Evolutionary conservation across 2,797 vertebrate genomes (phyloP).

Genomic region (Ara ararauna): DNA sequence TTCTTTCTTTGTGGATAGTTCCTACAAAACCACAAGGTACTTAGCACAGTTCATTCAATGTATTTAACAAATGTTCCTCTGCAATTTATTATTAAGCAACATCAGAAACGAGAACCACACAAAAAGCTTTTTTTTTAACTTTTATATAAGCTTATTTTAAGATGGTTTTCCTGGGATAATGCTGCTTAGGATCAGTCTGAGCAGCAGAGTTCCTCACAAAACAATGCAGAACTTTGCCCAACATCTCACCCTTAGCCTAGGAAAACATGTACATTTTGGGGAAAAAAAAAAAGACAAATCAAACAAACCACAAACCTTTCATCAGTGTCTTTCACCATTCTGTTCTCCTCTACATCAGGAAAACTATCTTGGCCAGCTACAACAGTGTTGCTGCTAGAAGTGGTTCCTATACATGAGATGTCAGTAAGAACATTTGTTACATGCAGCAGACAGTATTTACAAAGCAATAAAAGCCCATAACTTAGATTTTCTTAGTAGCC

Average conservation of each 20-base stretch:
- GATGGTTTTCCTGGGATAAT: neutral
- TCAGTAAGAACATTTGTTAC: conserved; percentile 1
- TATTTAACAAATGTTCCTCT: neutral
- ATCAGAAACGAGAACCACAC: neutral
- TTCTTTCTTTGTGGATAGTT: neutral
- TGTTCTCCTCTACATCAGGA: conserved; percentile 89
- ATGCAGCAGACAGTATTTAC: neutral
- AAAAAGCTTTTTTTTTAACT: neutral
- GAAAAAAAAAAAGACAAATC: neutral
- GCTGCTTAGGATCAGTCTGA: neutral
- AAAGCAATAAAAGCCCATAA: neutral
- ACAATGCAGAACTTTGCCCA: neutral
- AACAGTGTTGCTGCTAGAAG: conserved; percentile 97
- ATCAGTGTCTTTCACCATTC: conserved; percentile 89
- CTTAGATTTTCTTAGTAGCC: neutral
- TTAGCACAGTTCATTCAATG: neutral
- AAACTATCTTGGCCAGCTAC: conserved; percentile 94
- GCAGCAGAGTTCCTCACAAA: neutral
- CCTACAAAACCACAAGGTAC: neutral
- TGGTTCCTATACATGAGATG: conserved; percentile 85
- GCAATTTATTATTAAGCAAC: neutral
- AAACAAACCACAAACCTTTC: conserved; percentile 85
- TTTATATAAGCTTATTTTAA: neutral
- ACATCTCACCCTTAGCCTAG: neutral
- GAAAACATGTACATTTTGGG: neutral